Conservation (phyloP, 1,140 invertebrate species). For the Onthophagus taurus region DNA sequence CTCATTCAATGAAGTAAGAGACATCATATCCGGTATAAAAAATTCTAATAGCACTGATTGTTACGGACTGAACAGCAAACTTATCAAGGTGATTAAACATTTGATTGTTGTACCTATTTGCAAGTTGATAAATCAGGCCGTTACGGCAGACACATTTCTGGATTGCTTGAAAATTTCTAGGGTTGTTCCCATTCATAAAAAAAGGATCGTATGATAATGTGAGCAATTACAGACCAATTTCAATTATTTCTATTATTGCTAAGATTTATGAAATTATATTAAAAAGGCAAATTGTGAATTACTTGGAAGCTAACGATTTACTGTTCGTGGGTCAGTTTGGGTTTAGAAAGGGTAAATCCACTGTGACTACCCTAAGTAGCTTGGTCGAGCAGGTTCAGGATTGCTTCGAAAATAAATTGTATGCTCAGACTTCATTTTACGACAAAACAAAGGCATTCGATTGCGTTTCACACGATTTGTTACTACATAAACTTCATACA, state of each 20-base stretch:
- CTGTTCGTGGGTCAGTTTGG: conserved; percentile 17
- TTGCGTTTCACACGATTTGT: conserved; percentile 14
- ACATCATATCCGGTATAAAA: neutral
- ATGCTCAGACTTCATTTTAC: conserved; percentile 15
- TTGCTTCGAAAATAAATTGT: too few relatives aligned
- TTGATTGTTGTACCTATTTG: conserved; percentile 8
- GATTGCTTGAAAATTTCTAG: conserved; percentile 17
- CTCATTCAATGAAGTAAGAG: neutral
- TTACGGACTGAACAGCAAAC: neutral
- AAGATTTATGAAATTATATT: conserved; percentile 20
- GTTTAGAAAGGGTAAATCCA: conserved; percentile 17
- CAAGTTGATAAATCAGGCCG: conserved; percentile 11
- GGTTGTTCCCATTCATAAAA: conserved; percentile 20
- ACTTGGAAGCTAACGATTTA: conserved; percentile 15
- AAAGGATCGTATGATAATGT: conserved; percentile 16
- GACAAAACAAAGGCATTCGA: conserved; percentile 19
- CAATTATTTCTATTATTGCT: conserved; percentile 16
- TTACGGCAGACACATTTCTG: conserved; percentile 15
- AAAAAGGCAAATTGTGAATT: conserved; percentile 15
- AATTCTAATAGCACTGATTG: neutral
- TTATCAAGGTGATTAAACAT: neutral
- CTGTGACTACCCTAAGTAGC: conserved; percentile 13
- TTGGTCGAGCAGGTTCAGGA: conserved; percentile 13
- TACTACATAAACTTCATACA: neutral
- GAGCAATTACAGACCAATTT: conserved; percentile 18